Percentiles rank a stretch among this genome's conserved stretches.
These are phyloP conservation scores for Ophraella communa DNA, from an alignment of 2,888 invertebrate species.

Conservation along the genomic window DNA sequence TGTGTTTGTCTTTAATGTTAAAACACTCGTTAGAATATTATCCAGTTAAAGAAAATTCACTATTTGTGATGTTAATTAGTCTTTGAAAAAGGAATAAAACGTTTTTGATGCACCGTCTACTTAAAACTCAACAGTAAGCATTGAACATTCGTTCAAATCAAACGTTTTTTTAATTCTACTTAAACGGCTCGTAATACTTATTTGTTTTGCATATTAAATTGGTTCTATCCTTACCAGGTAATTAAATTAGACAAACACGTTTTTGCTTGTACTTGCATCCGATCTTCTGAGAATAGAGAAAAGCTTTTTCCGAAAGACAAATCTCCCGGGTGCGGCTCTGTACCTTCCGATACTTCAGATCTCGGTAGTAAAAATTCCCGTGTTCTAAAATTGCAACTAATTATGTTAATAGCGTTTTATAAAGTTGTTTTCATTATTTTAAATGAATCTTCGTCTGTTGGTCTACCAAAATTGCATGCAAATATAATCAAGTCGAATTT, in stretches of 20 bases:
- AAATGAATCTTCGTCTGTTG: conserved; percentile 31
- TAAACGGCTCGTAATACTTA: neutral
- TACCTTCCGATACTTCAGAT: conserved; percentile 10
- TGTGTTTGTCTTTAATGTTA: too few relatives aligned
- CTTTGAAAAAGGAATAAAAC: too few relatives aligned
- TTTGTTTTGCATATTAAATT: neutral
- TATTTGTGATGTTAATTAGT: too few relatives aligned
- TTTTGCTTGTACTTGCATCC: neutral
- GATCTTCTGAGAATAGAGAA: conserved; percentile 1
- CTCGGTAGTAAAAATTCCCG: conserved; percentile 34
- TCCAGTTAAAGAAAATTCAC: too few relatives aligned
- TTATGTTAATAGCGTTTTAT: conserved; percentile 42
- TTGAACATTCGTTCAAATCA: neutral
- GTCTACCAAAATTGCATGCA: conserved; percentile 38
- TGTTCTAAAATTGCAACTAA: conserved; percentile 38
- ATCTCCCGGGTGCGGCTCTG: conserved; percentile 7
- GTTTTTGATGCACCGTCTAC: too few relatives aligned
- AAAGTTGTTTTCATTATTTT: conserved; percentile 43
- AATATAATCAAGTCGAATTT: conserved; percentile 33
- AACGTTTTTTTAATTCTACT: neutral
- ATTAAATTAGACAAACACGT: neutral
- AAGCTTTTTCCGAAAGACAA: neutral
- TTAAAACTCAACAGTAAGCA: too few relatives aligned
- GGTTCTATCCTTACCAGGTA: neutral
- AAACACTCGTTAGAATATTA: too few relatives aligned